These are phyloP conservation scores for Hydropsyche betteni DNA, from an alignment of 2,888 invertebrate genomes.

Conservation along the genomic window DNA sequence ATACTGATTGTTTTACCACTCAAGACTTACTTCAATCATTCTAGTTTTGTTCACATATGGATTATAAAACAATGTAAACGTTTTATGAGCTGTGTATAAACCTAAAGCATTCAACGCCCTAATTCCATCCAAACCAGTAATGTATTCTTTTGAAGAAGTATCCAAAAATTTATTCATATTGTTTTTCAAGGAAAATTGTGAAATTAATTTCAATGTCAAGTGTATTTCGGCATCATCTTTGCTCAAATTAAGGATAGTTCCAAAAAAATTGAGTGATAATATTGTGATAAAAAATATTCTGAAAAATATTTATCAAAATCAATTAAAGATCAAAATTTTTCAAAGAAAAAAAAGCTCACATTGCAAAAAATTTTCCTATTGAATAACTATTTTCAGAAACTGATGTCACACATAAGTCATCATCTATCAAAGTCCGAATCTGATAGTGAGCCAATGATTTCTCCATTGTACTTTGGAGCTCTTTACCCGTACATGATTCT, in stretches of 20 bases:
- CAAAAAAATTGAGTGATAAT: constrained; percentile 59
- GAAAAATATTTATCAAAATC: constrained; percentile 53
- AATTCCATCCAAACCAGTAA: constrained; percentile 66
- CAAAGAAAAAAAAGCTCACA: constrained; percentile 56
- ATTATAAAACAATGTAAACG: constrained; percentile 68
- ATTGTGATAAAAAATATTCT: constrained; percentile 64
- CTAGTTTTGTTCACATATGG: constrained; percentile 68
- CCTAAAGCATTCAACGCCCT: constrained; percentile 67
- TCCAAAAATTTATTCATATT: constrained; percentile 63
- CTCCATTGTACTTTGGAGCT: constrained; percentile 64
- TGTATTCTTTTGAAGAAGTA: constrained; percentile 59
- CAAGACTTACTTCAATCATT: constrained; percentile 62
- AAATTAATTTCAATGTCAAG: constrained; percentile 53
- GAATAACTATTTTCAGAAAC: constrained; percentile 56
- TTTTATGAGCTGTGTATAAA: constrained; percentile 67
- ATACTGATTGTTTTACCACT: constrained; percentile 49
- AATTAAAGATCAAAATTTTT: not conserved
- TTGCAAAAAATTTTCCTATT: constrained; percentile 61
- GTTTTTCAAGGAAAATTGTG: constrained; percentile 65
- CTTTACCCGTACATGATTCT: constrained; percentile 64
- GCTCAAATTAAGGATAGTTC: constrained; percentile 54
- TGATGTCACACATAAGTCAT: constrained; percentile 60
- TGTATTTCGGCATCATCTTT: constrained; percentile 10
- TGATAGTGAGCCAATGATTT: constrained; percentile 58
- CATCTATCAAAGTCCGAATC: constrained; percentile 60